These are phyloP conservation scores for Spisula subtruncata DNA, from an alignment of 2,888 invertebrate genomes.

Conservation along the genomic window DNA sequence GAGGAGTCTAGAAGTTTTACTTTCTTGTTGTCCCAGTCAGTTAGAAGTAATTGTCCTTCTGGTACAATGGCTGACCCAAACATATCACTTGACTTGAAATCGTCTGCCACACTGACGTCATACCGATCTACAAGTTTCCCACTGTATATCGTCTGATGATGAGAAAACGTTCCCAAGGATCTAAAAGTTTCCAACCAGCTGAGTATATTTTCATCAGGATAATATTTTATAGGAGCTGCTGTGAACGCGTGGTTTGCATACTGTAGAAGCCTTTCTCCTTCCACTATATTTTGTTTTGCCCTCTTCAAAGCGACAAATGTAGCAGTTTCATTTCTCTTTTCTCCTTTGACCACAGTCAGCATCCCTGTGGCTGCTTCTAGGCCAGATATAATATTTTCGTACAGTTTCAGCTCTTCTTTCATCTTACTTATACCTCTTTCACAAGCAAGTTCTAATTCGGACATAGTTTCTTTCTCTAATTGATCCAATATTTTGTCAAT, in stretches of 20 bases:
- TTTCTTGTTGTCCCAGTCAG: slow-evolving; percentile 65
- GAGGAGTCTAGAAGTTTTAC: slow-evolving; percentile 54
- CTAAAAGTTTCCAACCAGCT: slow-evolving; percentile 57
- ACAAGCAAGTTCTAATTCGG: slow-evolving; percentile 53
- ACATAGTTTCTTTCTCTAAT: slow-evolving; percentile 54
- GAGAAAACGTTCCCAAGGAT: slow-evolving; percentile 52
- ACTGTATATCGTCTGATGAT: slow-evolving; percentile 50
- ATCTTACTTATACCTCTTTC: slow-evolving; percentile 36
- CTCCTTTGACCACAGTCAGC: slow-evolving; percentile 32
- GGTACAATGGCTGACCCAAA: slow-evolving; percentile 54
- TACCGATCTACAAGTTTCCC: slow-evolving; percentile 43
- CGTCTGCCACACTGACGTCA: slow-evolving; percentile 48
- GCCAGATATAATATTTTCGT: slow-evolving; percentile 41
- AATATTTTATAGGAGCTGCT: slow-evolving; percentile 40
- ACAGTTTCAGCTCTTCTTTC: slow-evolving; percentile 56
- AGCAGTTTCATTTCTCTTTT: slow-evolving; percentile 14
- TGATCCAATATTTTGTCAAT: slow-evolving; percentile 52
- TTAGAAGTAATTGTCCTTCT: slow-evolving; percentile 52
- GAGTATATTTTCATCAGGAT: slow-evolving; percentile 50
- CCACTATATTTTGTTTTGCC: slow-evolving; percentile 54
- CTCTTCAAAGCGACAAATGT: slow-evolving; percentile 58
- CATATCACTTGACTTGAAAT: slow-evolving; percentile 57
- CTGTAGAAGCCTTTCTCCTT: slow-evolving; percentile 42
- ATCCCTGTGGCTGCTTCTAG: slow-evolving; percentile 47
- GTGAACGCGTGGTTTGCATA: slow-evolving; percentile 34